phyloP scores from a whole-genome alignment of 1,140 invertebrate species.

The Tetraneura akinire region DNA sequence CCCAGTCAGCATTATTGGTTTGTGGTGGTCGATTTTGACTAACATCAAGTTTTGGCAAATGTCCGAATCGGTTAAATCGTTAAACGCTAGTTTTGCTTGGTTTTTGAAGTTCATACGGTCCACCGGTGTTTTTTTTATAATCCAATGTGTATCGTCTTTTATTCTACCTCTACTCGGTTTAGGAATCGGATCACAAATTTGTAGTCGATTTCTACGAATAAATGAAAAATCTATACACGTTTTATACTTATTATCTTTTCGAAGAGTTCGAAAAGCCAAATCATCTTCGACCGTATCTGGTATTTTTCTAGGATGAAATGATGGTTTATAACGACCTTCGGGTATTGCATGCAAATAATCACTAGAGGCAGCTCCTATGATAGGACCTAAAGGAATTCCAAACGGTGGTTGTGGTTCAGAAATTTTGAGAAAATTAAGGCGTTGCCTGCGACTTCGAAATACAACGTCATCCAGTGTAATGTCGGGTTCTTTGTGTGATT shows the following conservation, averaged over 20 bases:
- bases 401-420: constrained; percentile 83
- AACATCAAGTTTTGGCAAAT: not conserved
- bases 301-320: constrained; percentile 68
- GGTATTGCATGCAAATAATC: constrained; percentile 81
- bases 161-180: not conserved
- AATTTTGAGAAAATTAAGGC: constrained; percentile 72
- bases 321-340: constrained; percentile 63
- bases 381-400: constrained; percentile 81
- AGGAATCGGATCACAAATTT: not conserved
- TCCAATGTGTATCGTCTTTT: constrained; percentile 33
- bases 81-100: not conserved
- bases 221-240: constrained; percentile 1
- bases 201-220: not conserved
- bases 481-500: constrained; percentile 68
- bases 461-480: constrained; percentile 80
- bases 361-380: constrained; percentile 72
- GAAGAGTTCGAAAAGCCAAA: constrained; percentile 77
- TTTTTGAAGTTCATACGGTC: not conserved
- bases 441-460: constrained; percentile 75
- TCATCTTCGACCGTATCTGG: constrained; percentile 86
- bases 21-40: constrained; percentile 5
- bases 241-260: constrained; percentile 67
- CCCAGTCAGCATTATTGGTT: constrained; percentile 21
- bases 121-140: not conserved
- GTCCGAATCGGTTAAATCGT: not conserved